These are phyloP conservation scores for Sebastes diaconus DNA, from an alignment of 2,797 vertebrate genomes.

Conservation along the genomic window DNA sequence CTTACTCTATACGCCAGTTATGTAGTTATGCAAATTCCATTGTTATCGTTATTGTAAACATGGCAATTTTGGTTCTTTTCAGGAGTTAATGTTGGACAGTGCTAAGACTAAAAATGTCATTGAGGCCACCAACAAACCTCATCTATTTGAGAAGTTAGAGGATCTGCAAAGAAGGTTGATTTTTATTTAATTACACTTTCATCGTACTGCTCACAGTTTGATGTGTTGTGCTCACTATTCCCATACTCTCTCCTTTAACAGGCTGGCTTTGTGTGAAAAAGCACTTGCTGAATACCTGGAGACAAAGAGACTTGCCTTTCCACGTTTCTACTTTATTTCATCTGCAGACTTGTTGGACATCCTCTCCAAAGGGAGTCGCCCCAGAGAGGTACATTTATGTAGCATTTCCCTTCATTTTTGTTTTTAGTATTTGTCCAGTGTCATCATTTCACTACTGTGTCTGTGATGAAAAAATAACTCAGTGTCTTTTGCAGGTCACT, in stretches of 20 bases:
- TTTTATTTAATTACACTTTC: not conserved
- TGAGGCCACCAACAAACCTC: constrained; percentile 82
- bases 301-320: constrained; percentile 81
- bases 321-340: constrained; percentile 87
- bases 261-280: constrained; percentile 84
- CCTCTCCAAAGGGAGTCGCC: constrained; percentile 84
- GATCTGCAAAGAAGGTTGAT: constrained; percentile 84
- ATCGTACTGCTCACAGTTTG: not conserved
- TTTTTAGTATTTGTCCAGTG: not conserved
- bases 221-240: not conserved
- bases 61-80: constrained; percentile 16
- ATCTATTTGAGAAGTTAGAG: constrained; percentile 82
- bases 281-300: constrained; percentile 83
- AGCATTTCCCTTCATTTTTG: not conserved
- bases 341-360: constrained; percentile 87
- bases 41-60: not conserved
- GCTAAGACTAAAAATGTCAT: constrained; percentile 84
- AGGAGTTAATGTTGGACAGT: constrained; percentile 85
- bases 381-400: constrained; percentile 77
- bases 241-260: constrained; percentile 26
- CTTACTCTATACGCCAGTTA: not conserved
- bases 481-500: constrained; percentile 79
- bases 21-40: not conserved
- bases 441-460: not conserved
- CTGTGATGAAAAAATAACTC: not conserved